Conservation (phyloP, 2,888 invertebrate genomes). For the Drosophila dives region DNA sequence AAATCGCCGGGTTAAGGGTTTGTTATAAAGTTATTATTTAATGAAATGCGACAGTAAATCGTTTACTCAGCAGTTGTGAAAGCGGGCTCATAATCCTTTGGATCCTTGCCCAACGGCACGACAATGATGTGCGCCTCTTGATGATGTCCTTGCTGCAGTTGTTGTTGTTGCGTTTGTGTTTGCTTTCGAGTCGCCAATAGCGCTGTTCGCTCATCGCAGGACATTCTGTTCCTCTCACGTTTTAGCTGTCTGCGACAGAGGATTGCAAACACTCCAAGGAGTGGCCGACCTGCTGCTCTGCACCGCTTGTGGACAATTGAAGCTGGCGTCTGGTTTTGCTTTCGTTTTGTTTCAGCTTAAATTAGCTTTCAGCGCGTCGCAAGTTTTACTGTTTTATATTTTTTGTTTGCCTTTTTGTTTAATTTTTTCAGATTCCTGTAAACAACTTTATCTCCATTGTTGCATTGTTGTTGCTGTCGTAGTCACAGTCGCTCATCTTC, state of each 20-base stretch:
- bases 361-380: conserved; percentile 61
- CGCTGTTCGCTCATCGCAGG: conserved; percentile 72
- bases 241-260: conserved; percentile 33
- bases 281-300: conserved; percentile 7
- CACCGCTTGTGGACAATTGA: conserved; percentile 52
- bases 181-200: conserved; percentile 55
- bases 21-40: conserved; percentile 72
- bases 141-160: conserved; percentile 45
- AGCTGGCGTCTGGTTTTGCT: conserved; percentile 52
- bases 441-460: conserved; percentile 80
- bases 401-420: conserved; percentile 65
- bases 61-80: conserved; percentile 79
- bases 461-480: conserved; percentile 11
- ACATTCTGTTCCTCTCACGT: conserved; percentile 54
- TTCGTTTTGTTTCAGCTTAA: conserved; percentile 71
- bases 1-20: background rate
- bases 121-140: conserved; percentile 67
- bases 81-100: conserved; percentile 73
- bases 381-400: conserved; percentile 51
- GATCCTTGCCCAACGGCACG: conserved; percentile 64
- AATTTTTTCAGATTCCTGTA: conserved; percentile 69
- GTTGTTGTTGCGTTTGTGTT: conserved; percentile 15
- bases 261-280: conserved; percentile 61
- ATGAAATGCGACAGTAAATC: conserved; percentile 71
- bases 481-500: conserved; percentile 63